A percentile compares a stretch with the other conserved stretches of the same genome.
Conservation (phyloP, 2,113 vertebrate genomes). For the Corythoichthys haematopterus region DNA sequence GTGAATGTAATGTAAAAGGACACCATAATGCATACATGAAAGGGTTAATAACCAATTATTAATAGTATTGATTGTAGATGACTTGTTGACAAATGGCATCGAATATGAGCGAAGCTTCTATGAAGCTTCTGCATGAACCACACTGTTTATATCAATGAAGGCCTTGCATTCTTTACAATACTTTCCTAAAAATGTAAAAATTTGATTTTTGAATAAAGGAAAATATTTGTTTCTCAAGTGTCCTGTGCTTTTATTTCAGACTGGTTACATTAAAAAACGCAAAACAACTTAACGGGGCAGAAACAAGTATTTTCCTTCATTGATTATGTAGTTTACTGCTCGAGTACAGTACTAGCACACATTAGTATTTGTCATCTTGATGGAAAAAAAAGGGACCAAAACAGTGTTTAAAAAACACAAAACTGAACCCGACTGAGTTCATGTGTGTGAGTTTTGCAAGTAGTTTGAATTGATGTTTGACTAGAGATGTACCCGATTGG, state of each 20-base stretch:
- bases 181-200: conserved; percentile 40
- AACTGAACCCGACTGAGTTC: no score
- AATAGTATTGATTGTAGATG: neutral
- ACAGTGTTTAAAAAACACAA: no score
- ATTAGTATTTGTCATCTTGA: neutral
- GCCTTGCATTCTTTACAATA: neutral
- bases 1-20: no score
- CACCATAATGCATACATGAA: no score
- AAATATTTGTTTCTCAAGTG: conserved; percentile 90
- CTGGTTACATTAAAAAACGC: neutral
- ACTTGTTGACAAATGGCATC: neutral
- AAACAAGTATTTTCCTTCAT: conserved; percentile 76
- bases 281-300: conserved; percentile 38
- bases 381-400: no score
- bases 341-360: neutral
- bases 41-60: no score
- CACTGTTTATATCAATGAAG: neutral
- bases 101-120: conserved; percentile 22
- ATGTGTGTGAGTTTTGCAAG: no score
- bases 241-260: conserved; percentile 78
- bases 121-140: conserved; percentile 28
- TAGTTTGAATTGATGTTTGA: no score
- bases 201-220: conserved; percentile 83
- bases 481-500: no score
- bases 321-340: neutral